Evolutionary conservation across 2,797 vertebrate species (phyloP).

Genomic region (Epinephelus awoara): DNA sequence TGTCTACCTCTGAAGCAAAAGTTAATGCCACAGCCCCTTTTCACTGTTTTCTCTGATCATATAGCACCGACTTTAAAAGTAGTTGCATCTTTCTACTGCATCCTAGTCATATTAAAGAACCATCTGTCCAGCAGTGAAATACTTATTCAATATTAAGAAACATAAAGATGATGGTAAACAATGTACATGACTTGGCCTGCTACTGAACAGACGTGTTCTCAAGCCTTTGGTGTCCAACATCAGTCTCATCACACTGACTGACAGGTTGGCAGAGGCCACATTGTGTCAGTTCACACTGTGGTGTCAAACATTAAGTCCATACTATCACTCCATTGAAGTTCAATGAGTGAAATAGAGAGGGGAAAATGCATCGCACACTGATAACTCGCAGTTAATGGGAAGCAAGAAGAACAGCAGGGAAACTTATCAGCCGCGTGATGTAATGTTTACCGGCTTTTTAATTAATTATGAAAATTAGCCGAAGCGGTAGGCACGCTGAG

Average conservation of each 20-base stretch:
- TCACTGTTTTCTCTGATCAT: too few relatives aligned
- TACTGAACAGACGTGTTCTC: neutral
- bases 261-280: conserved; percentile 61
- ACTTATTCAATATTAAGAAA: too few relatives aligned
- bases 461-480: conserved; percentile 87
- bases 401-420: conserved; percentile 74
- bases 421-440: conserved; percentile 79
- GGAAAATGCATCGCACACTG: conserved; percentile 58
- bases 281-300: conserved; percentile 34
- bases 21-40: too few relatives aligned
- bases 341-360: conserved; percentile 47
- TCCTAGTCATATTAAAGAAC: too few relatives aligned
- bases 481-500: conserved; percentile 72
- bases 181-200: conserved; percentile 15
- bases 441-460: conserved; percentile 84
- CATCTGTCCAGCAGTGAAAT: too few relatives aligned
- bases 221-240: conserved; percentile 41
- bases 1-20: too few relatives aligned
- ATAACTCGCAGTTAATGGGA: conserved; percentile 75
- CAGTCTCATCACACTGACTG: conserved; percentile 68
- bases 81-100: too few relatives aligned
- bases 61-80: too few relatives aligned
- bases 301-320: conserved; percentile 49
- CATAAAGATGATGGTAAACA: conserved; percentile 32
- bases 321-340: conserved; percentile 61